These are phyloP conservation scores for Ictidomys tridecemlineatus DNA, from an alignment of 2,113 vertebrate genomes.

Conservation along the genomic window DNA sequence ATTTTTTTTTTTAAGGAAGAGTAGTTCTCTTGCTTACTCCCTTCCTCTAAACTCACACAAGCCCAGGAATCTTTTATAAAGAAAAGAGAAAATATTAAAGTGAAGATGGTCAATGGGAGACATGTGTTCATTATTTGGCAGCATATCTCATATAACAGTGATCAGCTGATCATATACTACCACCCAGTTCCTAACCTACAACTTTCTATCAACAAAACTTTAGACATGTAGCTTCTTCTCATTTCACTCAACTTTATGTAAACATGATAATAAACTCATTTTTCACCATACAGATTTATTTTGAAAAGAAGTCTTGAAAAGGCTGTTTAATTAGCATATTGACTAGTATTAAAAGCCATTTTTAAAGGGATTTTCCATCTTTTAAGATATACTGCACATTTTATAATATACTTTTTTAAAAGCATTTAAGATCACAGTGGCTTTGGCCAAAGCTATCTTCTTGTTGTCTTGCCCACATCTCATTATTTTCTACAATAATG, in stretches of 20 bases:
- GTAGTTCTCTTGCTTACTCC: background rate
- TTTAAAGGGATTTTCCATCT: constrained; percentile 5
- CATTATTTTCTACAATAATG: background rate
- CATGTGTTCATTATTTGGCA: background rate
- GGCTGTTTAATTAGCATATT: background rate
- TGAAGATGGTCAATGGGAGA: background rate
- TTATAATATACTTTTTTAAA: background rate
- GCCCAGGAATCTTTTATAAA: background rate
- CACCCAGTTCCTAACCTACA: background rate
- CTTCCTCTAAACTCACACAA: background rate
- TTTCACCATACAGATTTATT: background rate
- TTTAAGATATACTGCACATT: background rate
- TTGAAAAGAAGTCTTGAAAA: constrained; percentile 16
- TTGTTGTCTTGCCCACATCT: background rate
- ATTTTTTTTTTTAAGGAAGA: too few relatives aligned
- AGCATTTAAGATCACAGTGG: constrained; percentile 7
- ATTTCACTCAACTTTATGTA: constrained; percentile 46
- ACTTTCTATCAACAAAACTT: background rate
- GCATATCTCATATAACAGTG: constrained; percentile 15
- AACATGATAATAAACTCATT: constrained; percentile 19
- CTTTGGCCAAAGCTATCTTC: constrained; percentile 4
- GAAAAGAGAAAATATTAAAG: background rate
- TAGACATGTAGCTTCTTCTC: background rate
- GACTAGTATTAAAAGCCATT: background rate
- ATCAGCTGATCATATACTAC: background rate